Evolutionary conservation across 2,113 vertebrate species (phyloP).

Genomic region (Lepus timidus): DNA sequence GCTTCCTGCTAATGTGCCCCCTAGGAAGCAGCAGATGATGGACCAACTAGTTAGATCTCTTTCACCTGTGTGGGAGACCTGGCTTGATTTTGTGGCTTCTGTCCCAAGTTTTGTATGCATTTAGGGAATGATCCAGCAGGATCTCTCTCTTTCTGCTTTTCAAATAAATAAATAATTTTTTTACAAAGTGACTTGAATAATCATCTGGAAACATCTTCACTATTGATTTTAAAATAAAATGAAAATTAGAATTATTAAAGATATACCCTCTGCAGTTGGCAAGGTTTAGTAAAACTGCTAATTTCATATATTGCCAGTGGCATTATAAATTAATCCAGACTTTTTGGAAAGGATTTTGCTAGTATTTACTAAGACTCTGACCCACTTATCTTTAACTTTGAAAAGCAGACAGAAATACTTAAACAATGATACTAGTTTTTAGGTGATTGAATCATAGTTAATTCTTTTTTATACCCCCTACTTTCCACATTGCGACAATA

Average conservation of each 20-base stretch:
- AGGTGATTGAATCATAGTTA: background rate
- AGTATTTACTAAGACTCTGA: background rate
- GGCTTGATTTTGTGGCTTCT: no score
- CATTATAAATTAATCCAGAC: background rate
- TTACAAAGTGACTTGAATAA: background rate
- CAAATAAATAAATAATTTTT: no score
- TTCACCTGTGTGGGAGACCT: no score
- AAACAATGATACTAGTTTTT: background rate
- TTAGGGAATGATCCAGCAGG: no score
- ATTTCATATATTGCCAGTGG: background rate
- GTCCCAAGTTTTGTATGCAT: no score
- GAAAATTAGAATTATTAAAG: constrained; percentile 31
- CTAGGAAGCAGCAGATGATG: no score
- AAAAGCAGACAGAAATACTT: constrained; percentile 33
- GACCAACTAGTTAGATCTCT: no score
- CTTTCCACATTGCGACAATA: background rate
- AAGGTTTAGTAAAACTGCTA: constrained; percentile 19
- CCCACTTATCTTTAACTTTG: background rate
- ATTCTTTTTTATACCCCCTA: background rate
- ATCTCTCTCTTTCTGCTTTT: no score
- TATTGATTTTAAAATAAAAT: constrained; percentile 28
- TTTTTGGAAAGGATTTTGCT: constrained; percentile 1
- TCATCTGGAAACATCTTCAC: background rate
- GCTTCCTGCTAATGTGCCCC: no score
- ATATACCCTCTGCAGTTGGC: background rate